A percentile compares a stretch with the other conserved stretches of the same genome.
Evolutionary conservation across 2,113 vertebrate genomes (phyloP).

Genomic region (Mormoops blainvillei): DNA sequence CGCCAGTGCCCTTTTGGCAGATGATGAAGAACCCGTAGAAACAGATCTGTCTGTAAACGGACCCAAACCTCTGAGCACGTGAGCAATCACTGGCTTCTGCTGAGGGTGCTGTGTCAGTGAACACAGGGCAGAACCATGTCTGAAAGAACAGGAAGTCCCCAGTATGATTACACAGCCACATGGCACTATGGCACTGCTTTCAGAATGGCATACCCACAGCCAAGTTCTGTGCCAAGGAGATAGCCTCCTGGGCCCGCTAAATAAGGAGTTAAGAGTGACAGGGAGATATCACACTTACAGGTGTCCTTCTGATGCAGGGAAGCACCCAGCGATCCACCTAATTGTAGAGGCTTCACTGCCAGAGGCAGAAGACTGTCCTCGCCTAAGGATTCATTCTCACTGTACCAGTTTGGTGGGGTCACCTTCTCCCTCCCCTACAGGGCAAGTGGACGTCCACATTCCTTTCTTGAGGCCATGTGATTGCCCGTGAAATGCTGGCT

Average conservation of each 20-base stretch:
- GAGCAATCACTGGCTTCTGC: background rate
- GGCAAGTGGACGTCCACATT: background rate
- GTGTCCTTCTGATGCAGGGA: background rate
- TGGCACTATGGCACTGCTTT: fast-evolving
- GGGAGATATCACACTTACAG: fast-evolving
- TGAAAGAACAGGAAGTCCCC: background rate
- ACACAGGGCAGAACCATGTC: background rate
- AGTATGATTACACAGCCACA: fast-evolving
- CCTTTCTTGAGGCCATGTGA: background rate
- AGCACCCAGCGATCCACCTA: background rate
- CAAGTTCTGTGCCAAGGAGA: background rate
- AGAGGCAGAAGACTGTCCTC: background rate
- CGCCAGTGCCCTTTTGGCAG: background rate
- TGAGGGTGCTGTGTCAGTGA: background rate
- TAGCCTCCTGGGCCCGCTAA: background rate
- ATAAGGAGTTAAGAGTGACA: fast-evolving
- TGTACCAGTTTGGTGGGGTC: fast-evolving
- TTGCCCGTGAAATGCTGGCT: background rate
- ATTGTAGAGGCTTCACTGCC: background rate
- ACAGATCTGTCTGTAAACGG: background rate
- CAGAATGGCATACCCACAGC: background rate
- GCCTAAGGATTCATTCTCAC: background rate
- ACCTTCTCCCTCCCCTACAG: background rate
- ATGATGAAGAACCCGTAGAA: background rate
- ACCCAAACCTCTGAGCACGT: background rate